Evolutionary conservation across 2,888 invertebrate genomes (phyloP), one percentile per base, ranked within the genome.

Genomic region (Crioceris asparagi): DNA sequence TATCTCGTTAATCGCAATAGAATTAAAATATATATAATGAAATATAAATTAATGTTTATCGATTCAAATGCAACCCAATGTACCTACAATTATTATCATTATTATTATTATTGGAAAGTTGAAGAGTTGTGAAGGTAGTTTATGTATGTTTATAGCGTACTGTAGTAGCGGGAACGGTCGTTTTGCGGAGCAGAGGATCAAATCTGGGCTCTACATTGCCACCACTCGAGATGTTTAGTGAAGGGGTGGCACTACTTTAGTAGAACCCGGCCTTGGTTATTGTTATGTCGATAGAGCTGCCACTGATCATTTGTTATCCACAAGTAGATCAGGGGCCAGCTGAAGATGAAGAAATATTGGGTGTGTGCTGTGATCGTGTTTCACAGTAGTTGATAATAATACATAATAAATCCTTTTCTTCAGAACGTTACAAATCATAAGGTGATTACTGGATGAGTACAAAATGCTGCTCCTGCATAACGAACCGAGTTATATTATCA

Each of bases 101-200:
- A n/a, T n/a, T n/a, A n/a, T n/a, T 23, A 58, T 56, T 64, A 63
- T 62, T 62, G 62, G 61, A 60, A 62, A 60, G 62, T 63, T 61
- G 58, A 48, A n/a, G 56, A 54, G 56, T 59, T 59, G 57, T 59
- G 59, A 62, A 60, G 60, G 62, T 61, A 63, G 62, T 64, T 63
- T 61, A 64, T 59, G 63, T 62, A 60, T 61, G 63, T 62, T 63
- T 61, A 62, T 63, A 63, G 62, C 50, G 63, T 64, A 64, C 63
- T 64, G 62, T 64, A 64, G 64, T 64, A 61, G 61, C 53, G 52
- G 48, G 39, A 29, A 17, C 25, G 38, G 37, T 17, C 25, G 39
- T 47, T 54, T 52, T 37, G 46, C 53, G 53, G 53, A 54, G 56
- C 55, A 52, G 49, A 49, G 55, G 54, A 50, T 48, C 41, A 48